Conservation (phyloP, 2,888 invertebrate species). For the Psylliodes chrysocephalus region DNA sequence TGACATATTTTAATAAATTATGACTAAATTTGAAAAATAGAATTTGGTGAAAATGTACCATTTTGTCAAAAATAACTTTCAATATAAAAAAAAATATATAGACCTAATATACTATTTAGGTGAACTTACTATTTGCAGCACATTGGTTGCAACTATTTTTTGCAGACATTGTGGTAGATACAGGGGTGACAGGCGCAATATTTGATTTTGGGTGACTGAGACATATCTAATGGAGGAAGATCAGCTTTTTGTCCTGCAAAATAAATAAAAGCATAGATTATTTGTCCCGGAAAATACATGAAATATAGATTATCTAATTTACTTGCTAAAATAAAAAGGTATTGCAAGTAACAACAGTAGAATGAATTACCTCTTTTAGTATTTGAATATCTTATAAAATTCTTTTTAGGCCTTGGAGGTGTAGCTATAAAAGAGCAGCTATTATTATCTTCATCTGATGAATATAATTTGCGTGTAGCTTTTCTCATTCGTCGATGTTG, state of each 20-base stretch:
- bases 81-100: constrained; percentile 1
- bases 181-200: background rate
- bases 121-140: background rate
- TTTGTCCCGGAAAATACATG: constrained; percentile 4
- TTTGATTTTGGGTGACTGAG: constrained; percentile 2
- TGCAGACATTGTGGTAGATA: background rate
- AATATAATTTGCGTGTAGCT: background rate
- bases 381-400: background rate
- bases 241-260: constrained; percentile 1
- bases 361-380: constrained; percentile 9
- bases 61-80: background rate
- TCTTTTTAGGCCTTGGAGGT: constrained; percentile 3
- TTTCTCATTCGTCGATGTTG: background rate
- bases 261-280: constrained; percentile 8
- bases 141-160: background rate
- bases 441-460: constrained; percentile 15
- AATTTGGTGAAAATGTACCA: too few relatives aligned
- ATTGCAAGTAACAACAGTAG: constrained; percentile 4
- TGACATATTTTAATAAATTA: too few relatives aligned
- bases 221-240: constrained; percentile 6
- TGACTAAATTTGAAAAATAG: constrained; percentile 46
- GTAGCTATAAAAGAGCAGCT: background rate
- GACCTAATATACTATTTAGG: background rate
- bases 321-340: background rate
- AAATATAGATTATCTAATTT: constrained; percentile 11